Conservation (phyloP, 2,888 invertebrate genomes). For the Microchrysa polita region DNA sequence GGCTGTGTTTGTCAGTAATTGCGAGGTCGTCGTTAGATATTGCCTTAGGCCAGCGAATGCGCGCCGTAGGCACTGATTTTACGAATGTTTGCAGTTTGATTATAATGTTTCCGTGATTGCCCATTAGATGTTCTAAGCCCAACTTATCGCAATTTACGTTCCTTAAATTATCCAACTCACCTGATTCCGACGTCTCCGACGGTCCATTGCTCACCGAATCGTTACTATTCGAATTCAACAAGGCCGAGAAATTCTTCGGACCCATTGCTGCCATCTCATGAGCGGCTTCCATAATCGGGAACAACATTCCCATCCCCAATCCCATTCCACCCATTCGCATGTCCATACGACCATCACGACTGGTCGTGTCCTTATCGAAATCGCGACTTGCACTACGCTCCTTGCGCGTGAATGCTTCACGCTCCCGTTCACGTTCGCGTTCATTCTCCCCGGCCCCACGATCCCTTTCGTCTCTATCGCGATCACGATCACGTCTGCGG, state of each 20-base stretch:
- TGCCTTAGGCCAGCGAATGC: no score
- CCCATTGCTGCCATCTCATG: slow-evolving; percentile 57
- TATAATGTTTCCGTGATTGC: no score
- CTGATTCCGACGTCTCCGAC: slow-evolving; percentile 57
- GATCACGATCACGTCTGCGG: slow-evolving; percentile 67
- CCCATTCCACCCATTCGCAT: slow-evolving; percentile 55
- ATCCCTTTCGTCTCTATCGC: slow-evolving; percentile 64
- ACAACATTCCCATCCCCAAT: slow-evolving; percentile 59
- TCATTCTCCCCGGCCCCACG: slow-evolving; percentile 66
- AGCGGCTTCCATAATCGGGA: slow-evolving; percentile 63
- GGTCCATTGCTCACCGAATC: slow-evolving; percentile 61
- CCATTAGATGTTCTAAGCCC: no score
- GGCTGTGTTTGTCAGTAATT: no score
- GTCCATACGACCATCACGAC: slow-evolving; percentile 49
- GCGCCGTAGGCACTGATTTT: no score
- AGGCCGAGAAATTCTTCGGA: slow-evolving; percentile 60
- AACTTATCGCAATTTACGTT: no score
- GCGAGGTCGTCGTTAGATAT: no score
- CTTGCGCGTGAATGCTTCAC: slow-evolving; percentile 59
- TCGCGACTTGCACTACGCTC: slow-evolving; percentile 50
- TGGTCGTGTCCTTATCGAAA: slow-evolving; percentile 7
- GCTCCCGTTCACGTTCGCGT: slow-evolving; percentile 62
- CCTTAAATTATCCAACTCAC: slow-evolving; percentile 10
- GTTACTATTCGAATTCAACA: slow-evolving; percentile 62
- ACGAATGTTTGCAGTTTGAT: no score